Base-by-base conservation (phyloP, 2,888 invertebrate species). In the Cremastinae sp. region DNA sequence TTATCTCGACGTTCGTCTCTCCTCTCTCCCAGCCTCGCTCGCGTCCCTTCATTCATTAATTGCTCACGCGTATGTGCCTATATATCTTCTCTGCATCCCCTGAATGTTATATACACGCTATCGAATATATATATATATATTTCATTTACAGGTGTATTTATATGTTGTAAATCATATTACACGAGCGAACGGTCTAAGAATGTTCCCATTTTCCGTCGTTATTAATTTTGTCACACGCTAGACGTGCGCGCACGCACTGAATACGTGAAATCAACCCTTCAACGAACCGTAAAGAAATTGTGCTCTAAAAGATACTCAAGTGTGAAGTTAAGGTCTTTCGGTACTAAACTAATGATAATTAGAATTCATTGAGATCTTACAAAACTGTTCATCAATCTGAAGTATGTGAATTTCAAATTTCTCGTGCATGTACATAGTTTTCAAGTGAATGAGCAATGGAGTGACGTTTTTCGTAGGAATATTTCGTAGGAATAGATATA, bases 121-220 rank as follows among this genome's bases (percentile, higher is more conserved):
- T 12, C 59, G 22, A n/a, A n/a, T n/a, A n/a, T 61, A 36, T 2
- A 9, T 49, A 49, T 58, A 14, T 36, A 41, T 36, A 22, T 43
- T 7, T 10, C 41, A 20, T 28, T 1, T 36, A 38, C 1, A 47
- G n/a, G 56, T 47, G 28, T 71, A 72, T 74, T 65, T 78, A 59
- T 73, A 53, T 61, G 56, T 73, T 77, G 69, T 69, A 69, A 76
- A 78, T 78, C 79, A 84, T 81, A 78, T 69, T 73, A 71, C 79
- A 75, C 74, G 77, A 78, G 74, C 68, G 56, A 70, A 66, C 75
- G 79, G 81, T 84, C 83, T 84, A 85, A 83, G 81, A 84, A 84
- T 85, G 82, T 78, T 81, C 75, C 76, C 22, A 80, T 80, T 78
- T 81, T 82, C 45, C 77, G 64, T 64, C 72, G 79, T 81, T 82